Evolutionary conservation across 1,140 invertebrate genomes (phyloP), one percentile per base, ranked within the genome.

Genomic region (Zaprionus africanus): DNA sequence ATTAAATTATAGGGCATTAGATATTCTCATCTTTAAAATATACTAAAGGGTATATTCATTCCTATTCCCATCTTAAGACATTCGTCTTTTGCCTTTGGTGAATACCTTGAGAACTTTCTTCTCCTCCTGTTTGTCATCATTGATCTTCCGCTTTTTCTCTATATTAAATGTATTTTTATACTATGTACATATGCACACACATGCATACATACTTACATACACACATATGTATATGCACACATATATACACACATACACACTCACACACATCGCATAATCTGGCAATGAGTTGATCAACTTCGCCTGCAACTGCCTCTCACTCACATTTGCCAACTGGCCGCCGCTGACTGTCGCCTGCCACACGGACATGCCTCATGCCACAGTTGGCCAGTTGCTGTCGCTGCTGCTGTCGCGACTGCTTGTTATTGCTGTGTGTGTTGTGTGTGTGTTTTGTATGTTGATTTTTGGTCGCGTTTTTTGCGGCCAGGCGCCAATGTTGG

Each of bases 401-500:
- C 34, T 28, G 24, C 5, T 66, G 24, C 57, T 17, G 41, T 36
- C 24, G 53, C 57, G 38, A 34, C 9, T 41, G 13, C 5, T 31
- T 67, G 54, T 49, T 58, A 38, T 38, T 71, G 56, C 17, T 59
- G 31, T 22, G 28, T 31, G 7, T 34, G 28, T n/a, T 34, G 54
- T 43, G 38, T 41, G 15, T 31, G 9, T 31, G 56, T 76, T 71
- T 68, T 79, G 71, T 70, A 24, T 76, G 73, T 76, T 76, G 77
- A 79, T 71, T 76, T 63, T 73, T 73, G 60, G 78, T 76, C 75
- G 75, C 78, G 74, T 56, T 60, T 79, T 73, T 72, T 67, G 76
- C 54, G 59, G 62, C 65, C 65, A 57, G 58, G 58, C 49, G 59
- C 54, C 41, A 59, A 66, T 63, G 49, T 77, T 59, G 76, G 62